Evolutionary conservation across 2,888 invertebrate species (phyloP).

Genomic region (Drosophila peninsularis): DNA sequence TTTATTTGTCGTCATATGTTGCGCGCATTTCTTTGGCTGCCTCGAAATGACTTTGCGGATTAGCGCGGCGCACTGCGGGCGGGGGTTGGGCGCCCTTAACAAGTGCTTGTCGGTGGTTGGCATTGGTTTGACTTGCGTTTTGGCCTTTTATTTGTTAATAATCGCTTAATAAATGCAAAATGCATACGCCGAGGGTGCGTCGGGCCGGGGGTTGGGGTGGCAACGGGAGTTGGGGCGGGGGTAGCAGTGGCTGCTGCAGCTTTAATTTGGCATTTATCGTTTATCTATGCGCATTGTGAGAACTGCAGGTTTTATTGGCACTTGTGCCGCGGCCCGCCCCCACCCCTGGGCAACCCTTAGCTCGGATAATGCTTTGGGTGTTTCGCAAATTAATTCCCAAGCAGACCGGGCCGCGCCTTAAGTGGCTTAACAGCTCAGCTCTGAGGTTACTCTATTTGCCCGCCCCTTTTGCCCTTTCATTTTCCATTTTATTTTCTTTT

Average conservation of each 20-base stretch:
- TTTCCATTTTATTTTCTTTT: slow-evolving; percentile 9
- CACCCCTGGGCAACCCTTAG: slow-evolving; percentile 2
- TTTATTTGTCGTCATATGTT: slow-evolving; percentile 76
- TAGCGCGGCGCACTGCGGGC: slow-evolving; percentile 44
- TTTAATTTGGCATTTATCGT: slow-evolving; percentile 73
- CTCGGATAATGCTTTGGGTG: slow-evolving; percentile 48
- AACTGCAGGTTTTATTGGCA: slow-evolving; percentile 49
- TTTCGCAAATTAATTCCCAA: slow-evolving; percentile 70
- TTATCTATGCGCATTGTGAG: slow-evolving; percentile 64
- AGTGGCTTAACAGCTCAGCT: slow-evolving; percentile 76
- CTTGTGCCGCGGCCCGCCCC: slow-evolving; percentile 30
- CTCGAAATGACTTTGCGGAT: slow-evolving; percentile 81
- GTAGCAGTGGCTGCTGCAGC: slow-evolving; percentile 4
- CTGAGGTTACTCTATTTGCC: slow-evolving; percentile 31
- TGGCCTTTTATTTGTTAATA: slow-evolving; percentile 79
- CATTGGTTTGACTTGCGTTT: slow-evolving; percentile 38
- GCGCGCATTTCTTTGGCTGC: slow-evolving; percentile 60
- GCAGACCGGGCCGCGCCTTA: slow-evolving; percentile 48
- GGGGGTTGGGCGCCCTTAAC: slow-evolving; percentile 16
- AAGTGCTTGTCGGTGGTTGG: slow-evolving; percentile 35
- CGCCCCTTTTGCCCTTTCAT: background rate
- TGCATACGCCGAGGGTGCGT: slow-evolving; percentile 49
- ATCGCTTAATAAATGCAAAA: slow-evolving; percentile 83
- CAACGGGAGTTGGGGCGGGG: background rate
- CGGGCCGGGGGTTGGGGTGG: background rate